Evolutionary conservation across 2,113 vertebrate genomes (phyloP).

Genomic region (Oreocharis arfaki): DNA sequence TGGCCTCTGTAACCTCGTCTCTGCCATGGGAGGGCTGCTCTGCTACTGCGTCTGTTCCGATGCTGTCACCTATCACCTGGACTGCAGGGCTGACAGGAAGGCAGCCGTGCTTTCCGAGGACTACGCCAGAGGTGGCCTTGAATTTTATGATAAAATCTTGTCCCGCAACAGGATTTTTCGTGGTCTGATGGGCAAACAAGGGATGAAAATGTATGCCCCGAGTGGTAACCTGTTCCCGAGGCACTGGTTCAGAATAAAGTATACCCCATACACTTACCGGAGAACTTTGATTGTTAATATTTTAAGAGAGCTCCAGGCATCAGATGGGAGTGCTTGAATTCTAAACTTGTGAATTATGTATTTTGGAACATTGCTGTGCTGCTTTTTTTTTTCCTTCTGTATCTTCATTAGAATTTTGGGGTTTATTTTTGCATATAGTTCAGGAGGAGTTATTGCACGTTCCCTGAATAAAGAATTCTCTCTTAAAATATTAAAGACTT

Average conservation of each 20-base stretch:
- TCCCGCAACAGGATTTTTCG: slow-evolving; percentile 81
- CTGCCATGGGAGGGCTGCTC: slow-evolving; percentile 70
- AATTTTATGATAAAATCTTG: slow-evolving; percentile 92
- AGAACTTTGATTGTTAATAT: slow-evolving; percentile 77
- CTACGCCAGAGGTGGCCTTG: slow-evolving; percentile 85
- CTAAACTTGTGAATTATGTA: slow-evolving; percentile 54
- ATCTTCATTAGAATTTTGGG: not conserved
- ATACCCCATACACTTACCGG: slow-evolving; percentile 85
- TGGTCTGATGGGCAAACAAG: slow-evolving; percentile 80
- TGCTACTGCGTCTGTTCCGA: slow-evolving; percentile 77
- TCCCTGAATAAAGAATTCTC: slow-evolving; percentile 32
- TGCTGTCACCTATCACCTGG: slow-evolving; percentile 76
- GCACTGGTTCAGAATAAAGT: slow-evolving; percentile 80
- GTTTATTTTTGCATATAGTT: slow-evolving; percentile 32
- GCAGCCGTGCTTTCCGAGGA: slow-evolving; percentile 77
- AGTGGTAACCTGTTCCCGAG: slow-evolving; percentile 87
- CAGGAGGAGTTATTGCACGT: not conserved
- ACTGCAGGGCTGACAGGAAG: slow-evolving; percentile 78
- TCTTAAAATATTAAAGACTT: slow-evolving; percentile 44
- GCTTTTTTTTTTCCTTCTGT: not conserved
- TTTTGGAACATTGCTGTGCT: slow-evolving; percentile 8
- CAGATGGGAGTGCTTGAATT: slow-evolving; percentile 20
- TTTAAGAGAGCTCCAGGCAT: slow-evolving; percentile 63
- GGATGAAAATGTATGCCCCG: slow-evolving; percentile 79
- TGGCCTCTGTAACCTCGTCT: slow-evolving; percentile 68